Evolutionary conservation across 2,797 vertebrate genomes (phyloP), one percentile per base, ranked within the genome.

Genomic region (Fringilla coelebs): DNA sequence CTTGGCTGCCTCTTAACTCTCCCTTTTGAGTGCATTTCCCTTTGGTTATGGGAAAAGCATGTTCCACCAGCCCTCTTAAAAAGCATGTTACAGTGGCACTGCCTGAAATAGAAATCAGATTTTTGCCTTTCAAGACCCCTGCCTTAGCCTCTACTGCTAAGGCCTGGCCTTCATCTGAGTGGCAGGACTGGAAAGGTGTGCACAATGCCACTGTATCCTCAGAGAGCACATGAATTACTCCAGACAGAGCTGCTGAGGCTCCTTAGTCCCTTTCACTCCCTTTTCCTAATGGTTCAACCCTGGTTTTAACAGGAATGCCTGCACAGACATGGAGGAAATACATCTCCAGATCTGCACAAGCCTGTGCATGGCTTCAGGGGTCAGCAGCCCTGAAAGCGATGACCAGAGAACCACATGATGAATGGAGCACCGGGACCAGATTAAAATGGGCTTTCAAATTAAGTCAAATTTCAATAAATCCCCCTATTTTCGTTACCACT

Each of bases 1-100:
- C 63, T 92, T 93, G 92, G 79, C 95, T 91, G 80, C 79, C 68
- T 94, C 90, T 94, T 94, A 92, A 91, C 91, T 11, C 48, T 94
- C 71, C 63, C 71, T 63, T 85, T 16, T 54, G 60, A 94, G 83
- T 36, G 74, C 85, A 72, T 51, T 97, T 97, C 92, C 96, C 89
- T 93, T 91, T 22, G 67, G 10, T 61, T 96, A 85, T 96, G 94
- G 85, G 94, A 94, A 94, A 93, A n/a, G 4, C 46, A 62, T 22
- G 71, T 76, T 76, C 71, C 85, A 92, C 73, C 60, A 91, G 34
- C 38, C 77, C 77, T 91, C 71, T 85, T 52, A 22, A 73, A 89
- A 83, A 71, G 16, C 58, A 46, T 24, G 48, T 52, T 70, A 8
- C 41, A 91, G 60, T 85, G 63, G 63, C 49, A 80, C 40, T 2